phyloP scores from a whole-genome alignment of 1,140 invertebrate genomes.

The Drosophila nannoptera region DNA sequence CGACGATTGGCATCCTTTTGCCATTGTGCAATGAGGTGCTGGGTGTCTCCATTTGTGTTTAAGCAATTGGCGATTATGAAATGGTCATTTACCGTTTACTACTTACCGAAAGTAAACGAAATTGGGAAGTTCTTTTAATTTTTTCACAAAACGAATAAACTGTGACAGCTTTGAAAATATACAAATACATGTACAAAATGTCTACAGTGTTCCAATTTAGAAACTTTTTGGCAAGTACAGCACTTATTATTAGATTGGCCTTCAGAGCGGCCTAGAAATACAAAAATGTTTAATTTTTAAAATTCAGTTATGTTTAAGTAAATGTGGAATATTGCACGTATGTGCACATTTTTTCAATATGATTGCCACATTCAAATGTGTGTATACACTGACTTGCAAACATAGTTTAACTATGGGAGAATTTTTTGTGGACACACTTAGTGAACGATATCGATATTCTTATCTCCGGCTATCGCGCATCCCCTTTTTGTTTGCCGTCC shows the following conservation, averaged over 20 bases:
- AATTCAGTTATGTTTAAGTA: constrained; percentile 10
- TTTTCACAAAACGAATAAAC: constrained; percentile 44
- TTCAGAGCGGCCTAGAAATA: neutral
- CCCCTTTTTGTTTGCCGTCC: constrained; percentile 2
- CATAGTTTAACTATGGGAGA: too few relatives aligned
- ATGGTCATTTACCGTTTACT: constrained; percentile 17
- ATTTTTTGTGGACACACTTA: neutral
- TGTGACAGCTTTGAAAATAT: constrained; percentile 44
- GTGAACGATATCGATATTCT: neutral
- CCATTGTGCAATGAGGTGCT: constrained; percentile 84
- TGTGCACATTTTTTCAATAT: too few relatives aligned
- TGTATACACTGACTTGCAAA: neutral
- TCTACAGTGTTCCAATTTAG: constrained; percentile 62
- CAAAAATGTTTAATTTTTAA: constrained; percentile 2
- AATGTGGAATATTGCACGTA: neutral
- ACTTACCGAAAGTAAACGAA: constrained; percentile 47
- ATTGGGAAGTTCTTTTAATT: constrained; percentile 41
- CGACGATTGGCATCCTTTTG: constrained; percentile 83
- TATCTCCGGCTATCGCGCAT: neutral
- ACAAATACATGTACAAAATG: constrained; percentile 16
- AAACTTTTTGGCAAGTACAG: constrained; percentile 36
- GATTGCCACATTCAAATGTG: too few relatives aligned
- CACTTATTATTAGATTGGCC: constrained; percentile 22
- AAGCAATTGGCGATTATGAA: constrained; percentile 2
- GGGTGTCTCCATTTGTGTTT: constrained; percentile 73